phyloP scores from a whole-genome alignment of 1,140 invertebrate genomes.

The Andricus grossulariae region DNA sequence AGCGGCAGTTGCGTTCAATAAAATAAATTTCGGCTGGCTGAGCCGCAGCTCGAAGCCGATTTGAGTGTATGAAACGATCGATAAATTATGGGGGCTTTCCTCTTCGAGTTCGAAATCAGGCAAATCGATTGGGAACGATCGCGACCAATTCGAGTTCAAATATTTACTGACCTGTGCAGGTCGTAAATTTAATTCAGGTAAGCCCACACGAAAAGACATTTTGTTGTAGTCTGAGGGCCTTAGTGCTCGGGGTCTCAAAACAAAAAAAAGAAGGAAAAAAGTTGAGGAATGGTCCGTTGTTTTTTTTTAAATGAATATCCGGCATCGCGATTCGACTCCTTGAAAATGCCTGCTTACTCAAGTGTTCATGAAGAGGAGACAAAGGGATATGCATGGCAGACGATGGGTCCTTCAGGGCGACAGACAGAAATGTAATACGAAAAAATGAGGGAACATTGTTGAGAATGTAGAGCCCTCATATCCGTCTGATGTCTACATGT shows the following conservation, averaged over 20 bases:
- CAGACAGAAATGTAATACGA: slow-evolving; percentile 42
- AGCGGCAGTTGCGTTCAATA: not conserved
- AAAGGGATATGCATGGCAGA: slow-evolving; percentile 14
- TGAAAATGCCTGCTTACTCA: too few relatives aligned
- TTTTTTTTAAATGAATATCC: too few relatives aligned
- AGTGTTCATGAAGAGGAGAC: not conserved
- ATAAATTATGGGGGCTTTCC: slow-evolving; percentile 5
- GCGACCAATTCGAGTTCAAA: slow-evolving; percentile 5
- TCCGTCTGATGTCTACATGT: slow-evolving; percentile 31
- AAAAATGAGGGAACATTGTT: slow-evolving; percentile 54
- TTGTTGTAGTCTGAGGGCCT: too few relatives aligned
- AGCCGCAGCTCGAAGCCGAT: not conserved
- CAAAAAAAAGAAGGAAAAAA: too few relatives aligned
- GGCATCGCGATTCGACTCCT: too few relatives aligned
- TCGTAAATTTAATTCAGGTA: not conserved
- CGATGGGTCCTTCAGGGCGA: not conserved
- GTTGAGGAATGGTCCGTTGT: too few relatives aligned
- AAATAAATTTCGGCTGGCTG: not conserved
- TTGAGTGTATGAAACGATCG: slow-evolving; percentile 7
- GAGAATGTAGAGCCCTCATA: slow-evolving; percentile 51
- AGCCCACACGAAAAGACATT: not conserved
- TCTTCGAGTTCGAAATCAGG: slow-evolving; percentile 4
- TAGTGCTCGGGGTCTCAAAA: too few relatives aligned
- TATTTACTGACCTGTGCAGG: not conserved
- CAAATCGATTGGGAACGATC: slow-evolving; percentile 19